phyloP scores from a whole-genome alignment of 2,113 vertebrate species.

The Sus scrofa region DNA sequence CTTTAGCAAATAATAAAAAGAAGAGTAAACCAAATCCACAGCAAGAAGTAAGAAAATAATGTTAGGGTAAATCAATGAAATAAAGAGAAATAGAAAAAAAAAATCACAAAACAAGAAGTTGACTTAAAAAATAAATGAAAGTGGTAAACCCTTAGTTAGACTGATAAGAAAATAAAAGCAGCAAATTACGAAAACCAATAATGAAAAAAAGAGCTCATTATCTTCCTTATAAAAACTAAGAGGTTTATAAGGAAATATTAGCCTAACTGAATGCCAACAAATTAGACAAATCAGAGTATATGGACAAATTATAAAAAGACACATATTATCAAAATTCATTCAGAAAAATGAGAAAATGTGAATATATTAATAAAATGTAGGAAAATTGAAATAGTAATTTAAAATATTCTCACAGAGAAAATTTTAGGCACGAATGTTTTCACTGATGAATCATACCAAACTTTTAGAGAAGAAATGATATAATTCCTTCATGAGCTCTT shows the following conservation, averaged over 20 bases:
- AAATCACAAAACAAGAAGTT: not conserved
- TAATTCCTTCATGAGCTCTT: not conserved
- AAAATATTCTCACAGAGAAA: not conserved
- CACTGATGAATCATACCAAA: not conserved
- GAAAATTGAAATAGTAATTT: constrained; percentile 31
- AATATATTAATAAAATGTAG: not conserved
- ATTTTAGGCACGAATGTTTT: not conserved
- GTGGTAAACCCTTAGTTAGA: not conserved
- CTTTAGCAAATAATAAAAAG: not conserved
- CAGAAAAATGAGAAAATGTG: not conserved
- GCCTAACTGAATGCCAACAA: not conserved
- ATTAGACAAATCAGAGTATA: not conserved
- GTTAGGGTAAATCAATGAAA: not conserved
- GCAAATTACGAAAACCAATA: not conserved
- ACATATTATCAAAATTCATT: not conserved
- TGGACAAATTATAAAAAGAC: constrained; percentile 6
- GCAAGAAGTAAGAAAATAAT: not conserved
- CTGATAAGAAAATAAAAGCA: not conserved
- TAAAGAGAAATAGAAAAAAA: not conserved
- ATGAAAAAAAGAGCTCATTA: not conserved
- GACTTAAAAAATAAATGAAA: not conserved
- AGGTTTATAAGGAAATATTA: not conserved
- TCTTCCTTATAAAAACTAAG: not conserved
- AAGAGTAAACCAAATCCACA: not conserved
- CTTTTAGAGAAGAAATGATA: not conserved